phyloP scores from a whole-genome alignment of 2,797 vertebrate genomes.

The Acanthurus leucopareius region DNA sequence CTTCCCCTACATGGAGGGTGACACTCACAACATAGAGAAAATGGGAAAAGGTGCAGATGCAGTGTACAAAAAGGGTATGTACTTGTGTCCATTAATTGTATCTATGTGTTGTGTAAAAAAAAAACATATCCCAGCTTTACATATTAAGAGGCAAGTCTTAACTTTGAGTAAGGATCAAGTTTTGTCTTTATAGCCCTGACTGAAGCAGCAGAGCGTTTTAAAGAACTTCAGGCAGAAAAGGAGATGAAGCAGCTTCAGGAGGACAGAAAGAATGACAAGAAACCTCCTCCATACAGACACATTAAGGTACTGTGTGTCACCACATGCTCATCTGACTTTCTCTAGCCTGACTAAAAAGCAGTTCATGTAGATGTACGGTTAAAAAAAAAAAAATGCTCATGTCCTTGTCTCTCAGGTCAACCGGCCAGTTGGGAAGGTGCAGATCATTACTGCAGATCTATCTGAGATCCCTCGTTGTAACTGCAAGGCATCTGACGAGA shows the following conservation, averaged over 20 bases:
- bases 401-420: slow-evolving; percentile 87
- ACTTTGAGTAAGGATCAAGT: background rate
- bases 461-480: slow-evolving; percentile 98
- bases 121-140: background rate
- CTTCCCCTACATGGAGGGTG: slow-evolving; percentile 98
- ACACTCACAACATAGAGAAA: slow-evolving; percentile 98
- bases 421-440: slow-evolving; percentile 94
- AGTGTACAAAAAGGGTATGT: slow-evolving; percentile 95
- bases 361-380: background rate
- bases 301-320: slow-evolving; percentile 89
- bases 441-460: slow-evolving; percentile 96
- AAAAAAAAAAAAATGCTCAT: background rate
- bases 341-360: background rate
- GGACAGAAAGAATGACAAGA: slow-evolving; percentile 97
- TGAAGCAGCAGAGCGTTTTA: slow-evolving; percentile 95
- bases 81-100: background rate
- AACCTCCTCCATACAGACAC: slow-evolving; percentile 96
- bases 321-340: background rate
- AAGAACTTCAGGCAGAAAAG: slow-evolving; percentile 93
- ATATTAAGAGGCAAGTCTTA: background rate
- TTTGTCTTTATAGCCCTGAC: slow-evolving; percentile 88
- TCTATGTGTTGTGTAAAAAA: background rate
- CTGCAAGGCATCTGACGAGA: slow-evolving; percentile 95
- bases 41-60: slow-evolving; percentile 97
- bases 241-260: slow-evolving; percentile 97